Evolutionary conservation across 2,888 invertebrate species (phyloP).

Genomic region (Drosophila incognita): DNA sequence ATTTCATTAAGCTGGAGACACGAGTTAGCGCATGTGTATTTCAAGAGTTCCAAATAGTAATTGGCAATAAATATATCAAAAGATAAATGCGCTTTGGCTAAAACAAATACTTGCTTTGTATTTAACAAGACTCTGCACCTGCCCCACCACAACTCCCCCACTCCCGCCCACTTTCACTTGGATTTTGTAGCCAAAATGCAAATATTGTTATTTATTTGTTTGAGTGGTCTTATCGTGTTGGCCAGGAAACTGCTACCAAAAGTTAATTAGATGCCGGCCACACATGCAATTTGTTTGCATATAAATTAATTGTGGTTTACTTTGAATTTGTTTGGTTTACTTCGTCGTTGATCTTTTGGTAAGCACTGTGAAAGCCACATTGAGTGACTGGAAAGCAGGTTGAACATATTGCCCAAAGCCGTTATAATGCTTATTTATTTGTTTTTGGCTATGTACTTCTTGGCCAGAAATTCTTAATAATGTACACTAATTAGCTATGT

Average conservation of each 20-base stretch:
- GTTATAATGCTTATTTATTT: conserved; percentile 52
- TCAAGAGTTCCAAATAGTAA: conserved; percentile 32
- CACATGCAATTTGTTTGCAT: conserved; percentile 64
- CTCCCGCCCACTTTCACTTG: not conserved
- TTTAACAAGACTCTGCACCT: not conserved
- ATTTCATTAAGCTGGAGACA: conserved; percentile 3
- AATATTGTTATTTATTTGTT: conserved; percentile 40
- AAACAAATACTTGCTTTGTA: conserved; percentile 34
- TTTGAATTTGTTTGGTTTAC: conserved; percentile 37
- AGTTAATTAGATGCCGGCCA: conserved; percentile 53
- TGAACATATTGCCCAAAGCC: conserved; percentile 51
- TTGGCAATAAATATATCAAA: conserved; percentile 53
- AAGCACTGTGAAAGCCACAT: conserved; percentile 52
- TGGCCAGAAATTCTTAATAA: conserved; percentile 28
- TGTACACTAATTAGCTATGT: conserved; percentile 12
- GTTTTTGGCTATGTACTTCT: conserved; percentile 13
- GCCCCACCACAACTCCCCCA: too few relatives aligned
- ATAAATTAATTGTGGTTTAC: conserved; percentile 59
- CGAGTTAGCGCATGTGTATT: conserved; percentile 1
- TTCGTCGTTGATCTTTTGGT: conserved; percentile 45
- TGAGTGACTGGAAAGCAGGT: conserved; percentile 56
- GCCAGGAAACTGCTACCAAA: conserved; percentile 46
- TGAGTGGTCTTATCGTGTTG: conserved; percentile 38
- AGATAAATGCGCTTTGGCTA: conserved; percentile 35
- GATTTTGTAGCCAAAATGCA: conserved; percentile 42